These are phyloP conservation scores for Rhynchonycteris naso DNA, from an alignment of 2,797 vertebrate species.

Conservation along the genomic window DNA sequence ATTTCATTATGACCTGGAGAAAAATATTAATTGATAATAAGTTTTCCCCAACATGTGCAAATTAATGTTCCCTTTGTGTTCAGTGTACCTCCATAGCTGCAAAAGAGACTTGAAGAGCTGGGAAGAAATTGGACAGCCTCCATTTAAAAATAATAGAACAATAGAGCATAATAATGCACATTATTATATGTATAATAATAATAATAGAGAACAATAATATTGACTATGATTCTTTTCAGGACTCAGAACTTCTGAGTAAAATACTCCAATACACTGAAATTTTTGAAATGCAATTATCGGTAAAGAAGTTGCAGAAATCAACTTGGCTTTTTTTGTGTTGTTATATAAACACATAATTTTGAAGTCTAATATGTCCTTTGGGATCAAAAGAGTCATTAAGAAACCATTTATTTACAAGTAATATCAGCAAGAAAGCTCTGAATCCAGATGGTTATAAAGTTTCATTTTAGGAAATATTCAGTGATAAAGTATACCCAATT, in stretches of 20 bases:
- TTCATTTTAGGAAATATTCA: conserved; percentile 74
- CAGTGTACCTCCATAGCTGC: not conserved
- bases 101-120: not conserved
- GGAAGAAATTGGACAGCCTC: not conserved
- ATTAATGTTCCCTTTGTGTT: not conserved
- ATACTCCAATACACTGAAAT: not conserved
- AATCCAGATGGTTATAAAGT: conserved; percentile 69
- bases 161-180: not conserved
- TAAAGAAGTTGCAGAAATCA: conserved; percentile 60
- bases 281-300: conserved; percentile 48
- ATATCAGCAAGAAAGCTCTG: conserved; percentile 66
- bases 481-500: conserved; percentile 68
- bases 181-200: not conserved
- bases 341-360: conserved; percentile 73
- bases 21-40: conserved; percentile 36
- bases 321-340: conserved; percentile 41
- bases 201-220: not conserved
- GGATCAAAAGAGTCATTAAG: conserved; percentile 66
- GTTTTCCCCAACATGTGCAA: not conserved
- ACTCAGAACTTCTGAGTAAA: conserved; percentile 50
- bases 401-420: conserved; percentile 68
- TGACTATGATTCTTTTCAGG: not conserved
- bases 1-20: conserved; percentile 19
- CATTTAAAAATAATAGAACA: not conserved
- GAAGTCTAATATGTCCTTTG: conserved; percentile 63